These are phyloP conservation scores for Isichthys henryi DNA, from an alignment of 2,113 vertebrate species.

Conservation along the genomic window DNA sequence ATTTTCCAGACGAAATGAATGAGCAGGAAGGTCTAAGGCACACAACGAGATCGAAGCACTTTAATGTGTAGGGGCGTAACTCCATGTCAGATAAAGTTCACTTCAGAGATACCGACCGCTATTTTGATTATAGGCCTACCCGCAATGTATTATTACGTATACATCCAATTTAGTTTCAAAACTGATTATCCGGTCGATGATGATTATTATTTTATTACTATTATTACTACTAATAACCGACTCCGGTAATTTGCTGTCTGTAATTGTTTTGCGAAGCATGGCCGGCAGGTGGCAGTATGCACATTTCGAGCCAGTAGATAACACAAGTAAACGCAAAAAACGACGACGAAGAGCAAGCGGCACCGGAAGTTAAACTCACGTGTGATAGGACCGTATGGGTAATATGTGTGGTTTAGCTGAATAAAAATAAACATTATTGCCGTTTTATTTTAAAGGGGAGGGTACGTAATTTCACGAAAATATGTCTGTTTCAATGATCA, in stretches of 20 bases:
- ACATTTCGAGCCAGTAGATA: background rate
- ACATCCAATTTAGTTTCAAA: background rate
- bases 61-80: background rate
- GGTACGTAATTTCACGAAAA: background rate
- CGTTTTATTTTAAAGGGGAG: background rate
- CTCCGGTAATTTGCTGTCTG: background rate
- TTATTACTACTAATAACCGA: background rate
- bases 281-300: background rate
- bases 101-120: background rate
- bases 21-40: background rate
- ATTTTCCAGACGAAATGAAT: background rate
- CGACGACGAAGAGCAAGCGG: background rate
- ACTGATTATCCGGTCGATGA: background rate
- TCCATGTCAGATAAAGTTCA: background rate
- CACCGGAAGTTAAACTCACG: background rate
- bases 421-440: background rate
- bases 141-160: background rate
- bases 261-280: background rate
- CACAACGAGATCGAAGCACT: background rate
- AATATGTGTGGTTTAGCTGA: background rate
- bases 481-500: slow-evolving; percentile 39
- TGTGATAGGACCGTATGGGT: background rate
- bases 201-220: background rate
- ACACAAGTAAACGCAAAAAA: background rate
- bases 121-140: background rate